Evolutionary conservation across 2,797 vertebrate genomes (phyloP).

Genomic region (Hyperoplus lanceolatus): DNA sequence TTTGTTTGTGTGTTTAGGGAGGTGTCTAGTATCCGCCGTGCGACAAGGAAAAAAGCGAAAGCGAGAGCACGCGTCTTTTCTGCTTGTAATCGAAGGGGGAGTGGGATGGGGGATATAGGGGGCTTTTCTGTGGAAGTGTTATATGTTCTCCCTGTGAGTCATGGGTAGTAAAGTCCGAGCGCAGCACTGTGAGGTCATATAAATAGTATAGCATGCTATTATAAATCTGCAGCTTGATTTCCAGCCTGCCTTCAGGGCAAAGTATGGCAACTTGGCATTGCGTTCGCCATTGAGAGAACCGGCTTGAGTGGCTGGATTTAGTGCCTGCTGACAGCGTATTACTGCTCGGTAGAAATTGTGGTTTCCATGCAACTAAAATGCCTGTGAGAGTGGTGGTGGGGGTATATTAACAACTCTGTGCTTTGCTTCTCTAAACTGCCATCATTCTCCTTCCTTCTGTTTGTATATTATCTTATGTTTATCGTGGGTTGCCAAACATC

Average conservation of each 20-base stretch:
- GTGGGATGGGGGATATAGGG: constrained; percentile 14
- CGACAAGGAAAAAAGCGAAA: constrained; percentile 51
- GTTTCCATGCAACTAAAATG: constrained; percentile 56
- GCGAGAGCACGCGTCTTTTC: constrained; percentile 50
- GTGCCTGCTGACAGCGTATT: constrained; percentile 67
- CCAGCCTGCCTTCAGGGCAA: constrained; percentile 60
- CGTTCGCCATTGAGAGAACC: constrained; percentile 56
- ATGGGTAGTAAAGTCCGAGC: constrained; percentile 67
- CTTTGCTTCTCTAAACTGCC: constrained; percentile 2
- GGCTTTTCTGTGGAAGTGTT: constrained; percentile 64
- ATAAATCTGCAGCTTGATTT: constrained; percentile 81
- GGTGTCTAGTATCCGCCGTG: constrained; percentile 55
- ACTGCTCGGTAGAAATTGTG: constrained; percentile 55
- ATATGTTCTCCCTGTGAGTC: constrained; percentile 71
- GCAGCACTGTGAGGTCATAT: constrained; percentile 74
- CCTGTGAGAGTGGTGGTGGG: constrained; percentile 11
- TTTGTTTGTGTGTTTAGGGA: constrained; percentile 68
- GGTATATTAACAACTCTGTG: constrained; percentile 16
- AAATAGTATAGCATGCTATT: constrained; percentile 73
- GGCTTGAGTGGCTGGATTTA: constrained; percentile 66
- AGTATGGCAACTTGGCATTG: constrained; percentile 66
- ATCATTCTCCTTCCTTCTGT: constrained; percentile 19
- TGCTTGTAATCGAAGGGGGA: constrained; percentile 10
- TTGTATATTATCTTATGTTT: constrained; percentile 6
- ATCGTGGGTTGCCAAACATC: background rate